Conservation (phyloP, 2,113 vertebrate species). For the Syrmaticus mikado region DNA sequence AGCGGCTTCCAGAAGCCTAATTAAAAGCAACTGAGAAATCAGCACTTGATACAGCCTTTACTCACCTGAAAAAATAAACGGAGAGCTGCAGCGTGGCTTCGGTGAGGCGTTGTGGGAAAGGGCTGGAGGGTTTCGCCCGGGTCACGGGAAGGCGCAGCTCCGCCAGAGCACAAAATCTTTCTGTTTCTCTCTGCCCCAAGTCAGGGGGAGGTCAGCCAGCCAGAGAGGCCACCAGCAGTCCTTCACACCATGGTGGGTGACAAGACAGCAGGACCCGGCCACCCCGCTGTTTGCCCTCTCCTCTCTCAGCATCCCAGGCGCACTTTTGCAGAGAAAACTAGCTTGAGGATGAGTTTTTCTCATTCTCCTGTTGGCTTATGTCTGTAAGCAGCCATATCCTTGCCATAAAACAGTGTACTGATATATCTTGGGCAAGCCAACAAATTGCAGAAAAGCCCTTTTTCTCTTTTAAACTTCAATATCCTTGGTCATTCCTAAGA, state of each 20-base stretch:
- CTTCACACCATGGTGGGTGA: neutral
- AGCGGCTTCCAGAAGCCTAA: constrained; percentile 90
- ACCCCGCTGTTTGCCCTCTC: accelerated
- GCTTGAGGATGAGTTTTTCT: neutral
- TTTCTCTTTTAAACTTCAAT: neutral
- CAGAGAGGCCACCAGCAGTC: constrained; percentile 25
- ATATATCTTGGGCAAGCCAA: neutral
- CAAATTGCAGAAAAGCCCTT: neutral
- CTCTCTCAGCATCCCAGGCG: accelerated
- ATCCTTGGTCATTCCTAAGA: accelerated
- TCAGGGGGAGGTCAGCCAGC: constrained; percentile 82
- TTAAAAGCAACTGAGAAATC: constrained; percentile 93
- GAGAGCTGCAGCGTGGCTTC: constrained; percentile 75
- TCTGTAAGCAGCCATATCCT: neutral
- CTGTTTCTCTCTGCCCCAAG: constrained; percentile 75
- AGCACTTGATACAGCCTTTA: constrained; percentile 86
- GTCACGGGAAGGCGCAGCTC: constrained; percentile 82
- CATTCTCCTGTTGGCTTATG: neutral
- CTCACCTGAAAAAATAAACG: constrained; percentile 98
- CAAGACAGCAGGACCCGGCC: accelerated
- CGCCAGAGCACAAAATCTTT: constrained; percentile 76
- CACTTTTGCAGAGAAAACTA: neutral
- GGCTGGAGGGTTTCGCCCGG: constrained; percentile 72
- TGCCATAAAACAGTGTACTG: accelerated
- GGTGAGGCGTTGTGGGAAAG: constrained; percentile 78